Evolutionary conservation across 2,797 vertebrate genomes (phyloP).

Genomic region (Schizopygopsis malacanthus): DNA sequence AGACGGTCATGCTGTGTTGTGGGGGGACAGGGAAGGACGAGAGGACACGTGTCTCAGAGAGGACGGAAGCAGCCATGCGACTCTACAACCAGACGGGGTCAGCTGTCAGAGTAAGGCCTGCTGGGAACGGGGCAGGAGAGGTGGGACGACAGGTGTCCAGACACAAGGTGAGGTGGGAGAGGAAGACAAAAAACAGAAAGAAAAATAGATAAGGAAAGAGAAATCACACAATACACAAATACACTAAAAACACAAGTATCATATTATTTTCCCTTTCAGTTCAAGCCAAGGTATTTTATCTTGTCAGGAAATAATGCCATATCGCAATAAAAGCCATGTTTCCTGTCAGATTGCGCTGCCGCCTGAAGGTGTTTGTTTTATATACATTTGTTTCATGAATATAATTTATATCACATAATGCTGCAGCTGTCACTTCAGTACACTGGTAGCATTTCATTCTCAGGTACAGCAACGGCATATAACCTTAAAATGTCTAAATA

Average conservation of each 20-base stretch:
- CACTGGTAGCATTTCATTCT: not conserved
- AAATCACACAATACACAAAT: not conserved
- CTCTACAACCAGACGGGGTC: conserved; percentile 68
- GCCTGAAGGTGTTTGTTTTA: conserved; percentile 21
- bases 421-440: conserved; percentile 18
- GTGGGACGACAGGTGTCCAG: conserved; percentile 43
- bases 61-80: conserved; percentile 71
- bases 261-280: not conserved
- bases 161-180: conserved; percentile 33
- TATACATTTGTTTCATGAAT: conserved; percentile 27
- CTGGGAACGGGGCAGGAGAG: conserved; percentile 65
- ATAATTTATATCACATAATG: conserved; percentile 19
- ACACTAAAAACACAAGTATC: not conserved
- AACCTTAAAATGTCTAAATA: not conserved
- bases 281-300: not conserved
- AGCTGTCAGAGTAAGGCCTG: conserved; percentile 72
- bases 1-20: conserved; percentile 61
- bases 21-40: conserved; percentile 73
- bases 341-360: conserved; percentile 16
- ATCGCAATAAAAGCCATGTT: not conserved
- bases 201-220: conserved; percentile 55
- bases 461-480: not conserved
- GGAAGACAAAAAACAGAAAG: conserved; percentile 61
- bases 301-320: conserved; percentile 6
- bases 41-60: conserved; percentile 72